Evolutionary conservation across 2,888 invertebrate species (phyloP).

Genomic region (Eupithecia insigniata): DNA sequence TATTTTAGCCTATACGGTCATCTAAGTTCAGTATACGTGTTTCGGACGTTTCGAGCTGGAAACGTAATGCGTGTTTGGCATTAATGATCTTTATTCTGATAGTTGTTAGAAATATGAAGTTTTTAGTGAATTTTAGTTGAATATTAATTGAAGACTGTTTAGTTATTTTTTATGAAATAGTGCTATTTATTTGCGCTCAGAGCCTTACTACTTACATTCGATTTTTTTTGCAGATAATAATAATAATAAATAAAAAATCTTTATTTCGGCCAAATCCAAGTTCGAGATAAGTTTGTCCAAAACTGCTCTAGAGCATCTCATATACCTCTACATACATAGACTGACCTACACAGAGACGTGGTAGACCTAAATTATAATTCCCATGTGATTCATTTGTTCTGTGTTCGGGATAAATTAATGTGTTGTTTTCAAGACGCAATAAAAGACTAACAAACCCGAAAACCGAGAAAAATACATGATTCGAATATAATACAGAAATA

Average conservation of each 20-base stretch:
- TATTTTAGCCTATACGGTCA: conserved; percentile 37
- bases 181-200: neutral
- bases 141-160: conserved; percentile 2
- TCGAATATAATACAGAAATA: neutral
- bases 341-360: neutral
- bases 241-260: neutral
- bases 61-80: conserved; percentile 32
- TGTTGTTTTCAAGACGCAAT: neutral
- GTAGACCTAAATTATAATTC: neutral
- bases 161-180: neutral
- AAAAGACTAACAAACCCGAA: neutral
- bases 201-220: neutral
- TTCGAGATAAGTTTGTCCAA: neutral
- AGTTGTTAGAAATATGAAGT: conserved; percentile 20
- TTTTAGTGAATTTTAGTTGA: conserved; percentile 3
- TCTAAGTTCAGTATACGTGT: conserved; percentile 30
- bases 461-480: neutral
- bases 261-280: neutral
- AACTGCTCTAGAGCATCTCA: neutral
- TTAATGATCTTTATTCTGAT: conserved; percentile 29
- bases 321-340: too few species aligned
- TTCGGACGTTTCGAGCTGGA: conserved; percentile 33
- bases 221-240: neutral
- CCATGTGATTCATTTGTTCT: neutral
- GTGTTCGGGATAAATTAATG: neutral